A percentile compares a stretch with the other conserved stretches of the same genome.
Conservation (phyloP, 2,797 vertebrate species). For the Gadopsis bispinosus region DNA sequence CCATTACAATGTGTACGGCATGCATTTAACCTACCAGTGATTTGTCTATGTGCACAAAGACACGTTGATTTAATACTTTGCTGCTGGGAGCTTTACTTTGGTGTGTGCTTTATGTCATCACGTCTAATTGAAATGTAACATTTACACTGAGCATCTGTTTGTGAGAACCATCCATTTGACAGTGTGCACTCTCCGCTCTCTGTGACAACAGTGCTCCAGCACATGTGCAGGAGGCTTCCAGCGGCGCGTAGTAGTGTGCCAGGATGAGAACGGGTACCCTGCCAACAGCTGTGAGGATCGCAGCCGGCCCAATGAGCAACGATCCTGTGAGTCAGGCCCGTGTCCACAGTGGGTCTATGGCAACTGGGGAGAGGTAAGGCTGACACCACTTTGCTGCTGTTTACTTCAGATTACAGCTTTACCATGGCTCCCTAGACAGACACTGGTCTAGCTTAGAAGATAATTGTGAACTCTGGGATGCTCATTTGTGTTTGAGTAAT, state of each 20-base stretch:
- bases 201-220: slow-evolving; percentile 92
- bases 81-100: background rate
- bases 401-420: background rate
- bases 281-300: slow-evolving; percentile 92
- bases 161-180: slow-evolving; percentile 39
- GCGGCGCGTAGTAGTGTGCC: slow-evolving; percentile 96
- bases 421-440: background rate
- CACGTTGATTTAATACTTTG: background rate
- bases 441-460: background rate
- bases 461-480: slow-evolving; percentile 10
- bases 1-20: background rate
- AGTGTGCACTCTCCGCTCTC: slow-evolving; percentile 27
- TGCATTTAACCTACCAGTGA: background rate
- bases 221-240: slow-evolving; percentile 98
- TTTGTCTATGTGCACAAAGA: background rate
- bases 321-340: slow-evolving; percentile 94
- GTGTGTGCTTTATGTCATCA: background rate
- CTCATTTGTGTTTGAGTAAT: slow-evolving; percentile 15
- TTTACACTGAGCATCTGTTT: slow-evolving; percentile 17
- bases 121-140: slow-evolving; percentile 2
- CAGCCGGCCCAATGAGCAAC: slow-evolving; percentile 91
- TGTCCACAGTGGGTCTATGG: slow-evolving; percentile 97
- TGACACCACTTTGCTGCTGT: background rate
- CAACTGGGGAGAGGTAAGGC: slow-evolving; percentile 96
- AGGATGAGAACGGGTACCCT: slow-evolving; percentile 95